Evolutionary conservation across 2,797 vertebrate species (phyloP).

Genomic region (Takifugu ocellatus): DNA sequence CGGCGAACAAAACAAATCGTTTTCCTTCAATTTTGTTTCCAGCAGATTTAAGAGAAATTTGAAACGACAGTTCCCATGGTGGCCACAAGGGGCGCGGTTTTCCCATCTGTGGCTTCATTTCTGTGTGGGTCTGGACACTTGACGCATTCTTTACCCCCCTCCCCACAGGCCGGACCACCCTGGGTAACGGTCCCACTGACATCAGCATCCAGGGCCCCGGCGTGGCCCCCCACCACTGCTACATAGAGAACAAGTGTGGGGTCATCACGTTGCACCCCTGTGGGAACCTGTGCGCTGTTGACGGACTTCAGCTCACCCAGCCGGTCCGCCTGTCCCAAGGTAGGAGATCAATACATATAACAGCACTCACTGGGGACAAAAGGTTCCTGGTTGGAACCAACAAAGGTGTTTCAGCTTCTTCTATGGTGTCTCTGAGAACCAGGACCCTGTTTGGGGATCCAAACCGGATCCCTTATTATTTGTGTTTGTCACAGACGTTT

Average conservation of each 20-base stretch:
- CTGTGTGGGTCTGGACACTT: not conserved
- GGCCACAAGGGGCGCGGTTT: not conserved
- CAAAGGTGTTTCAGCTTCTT: no score
- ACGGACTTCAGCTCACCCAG: constrained; percentile 76
- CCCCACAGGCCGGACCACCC: constrained; percentile 78
- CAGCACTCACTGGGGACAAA: no score
- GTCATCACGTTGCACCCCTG: constrained; percentile 87
- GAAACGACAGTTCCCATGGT: not conserved
- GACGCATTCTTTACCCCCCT: not conserved
- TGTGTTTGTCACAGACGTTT: no score
- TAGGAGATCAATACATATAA: constrained; percentile 44
- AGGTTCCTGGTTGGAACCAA: no score
- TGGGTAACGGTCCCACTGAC: constrained; percentile 85
- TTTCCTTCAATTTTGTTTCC: no score
- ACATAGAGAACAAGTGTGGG: constrained; percentile 84
- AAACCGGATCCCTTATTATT: no score
- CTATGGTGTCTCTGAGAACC: no score
- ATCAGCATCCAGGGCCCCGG: constrained; percentile 85
- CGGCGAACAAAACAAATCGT: no score
- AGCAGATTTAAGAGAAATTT: no score
- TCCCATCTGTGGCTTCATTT: not conserved
- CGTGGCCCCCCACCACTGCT: constrained; percentile 87
- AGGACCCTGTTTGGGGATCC: no score
- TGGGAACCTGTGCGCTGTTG: constrained; percentile 84
- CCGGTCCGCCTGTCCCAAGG: constrained; percentile 90